Percentiles rank a stretch among this genome's conserved stretches.
These are phyloP conservation scores for Geodia barretti DNA, from an alignment of 37 sponge, comb jelly and placozoan genomes.

Conservation along the genomic window DNA sequence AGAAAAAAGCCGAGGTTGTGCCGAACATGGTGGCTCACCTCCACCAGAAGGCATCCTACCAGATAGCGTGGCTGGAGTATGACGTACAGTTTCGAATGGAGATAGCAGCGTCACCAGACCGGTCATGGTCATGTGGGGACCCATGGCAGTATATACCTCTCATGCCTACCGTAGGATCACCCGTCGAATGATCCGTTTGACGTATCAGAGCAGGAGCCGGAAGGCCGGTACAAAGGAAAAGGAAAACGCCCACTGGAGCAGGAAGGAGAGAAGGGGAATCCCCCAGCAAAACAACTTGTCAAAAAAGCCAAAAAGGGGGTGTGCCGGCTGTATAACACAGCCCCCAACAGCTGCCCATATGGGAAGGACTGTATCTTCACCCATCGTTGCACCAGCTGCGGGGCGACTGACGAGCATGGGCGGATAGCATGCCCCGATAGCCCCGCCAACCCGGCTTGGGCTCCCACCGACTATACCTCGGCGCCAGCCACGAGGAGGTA, in stretches of 20 bases:
- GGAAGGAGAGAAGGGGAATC: neutral
- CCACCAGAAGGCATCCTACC: neutral
- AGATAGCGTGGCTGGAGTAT: neutral
- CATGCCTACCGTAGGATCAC: neutral
- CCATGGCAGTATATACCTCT: neutral
- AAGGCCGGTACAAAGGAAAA: too few species aligned
- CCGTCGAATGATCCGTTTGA: neutral
- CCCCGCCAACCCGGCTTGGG: too few species aligned
- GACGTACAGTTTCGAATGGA: neutral
- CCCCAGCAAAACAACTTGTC: neutral
- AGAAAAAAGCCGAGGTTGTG: neutral
- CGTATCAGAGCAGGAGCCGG: too few species aligned
- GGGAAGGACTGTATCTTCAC: neutral
- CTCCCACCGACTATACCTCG: too few species aligned
- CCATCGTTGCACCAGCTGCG: neutral
- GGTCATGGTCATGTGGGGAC: neutral
- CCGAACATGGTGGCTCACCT: neutral
- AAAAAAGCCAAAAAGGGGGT: neutral
- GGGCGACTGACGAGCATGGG: neutral
- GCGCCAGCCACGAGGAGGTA: too few species aligned
- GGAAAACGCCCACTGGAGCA: neutral
- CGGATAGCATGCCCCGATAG: neutral
- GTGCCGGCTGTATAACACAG: neutral
- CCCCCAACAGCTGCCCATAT: conserved; percentile 10
- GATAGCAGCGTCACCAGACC: neutral